phyloP scores from a whole-genome alignment of 2,888 invertebrate species.

The Hoplodrina ambigua region DNA sequence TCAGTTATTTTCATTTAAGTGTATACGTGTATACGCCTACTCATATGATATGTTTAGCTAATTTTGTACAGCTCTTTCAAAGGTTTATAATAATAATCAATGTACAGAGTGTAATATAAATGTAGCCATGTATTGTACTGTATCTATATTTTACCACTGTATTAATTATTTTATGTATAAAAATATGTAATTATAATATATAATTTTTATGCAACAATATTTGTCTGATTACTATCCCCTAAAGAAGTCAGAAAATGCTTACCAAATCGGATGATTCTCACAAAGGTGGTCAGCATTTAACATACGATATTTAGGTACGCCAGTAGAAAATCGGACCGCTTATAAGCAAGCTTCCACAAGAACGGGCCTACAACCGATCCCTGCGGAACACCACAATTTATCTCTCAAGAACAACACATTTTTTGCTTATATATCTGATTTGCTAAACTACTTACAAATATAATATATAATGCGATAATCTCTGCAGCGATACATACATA shows the following conservation, averaged over 20 bases:
- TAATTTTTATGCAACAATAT: conserved; percentile 44
- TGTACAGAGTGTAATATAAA: conserved; percentile 63
- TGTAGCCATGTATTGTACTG: conserved; percentile 49
- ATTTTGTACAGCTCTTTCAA: conserved; percentile 33
- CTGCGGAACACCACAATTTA: background rate
- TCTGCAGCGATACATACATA: too few species aligned
- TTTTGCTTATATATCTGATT: background rate
- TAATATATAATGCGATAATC: too few species aligned
- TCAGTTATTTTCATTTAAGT: conserved; percentile 2
- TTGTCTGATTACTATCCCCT: conserved; percentile 43
- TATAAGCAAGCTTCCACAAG: background rate
- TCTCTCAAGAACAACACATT: background rate
- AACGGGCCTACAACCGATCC: background rate
- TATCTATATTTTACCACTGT: conserved; percentile 56
- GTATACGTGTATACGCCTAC: background rate
- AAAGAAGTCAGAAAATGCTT: background rate
- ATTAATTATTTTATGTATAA: conserved; percentile 53
- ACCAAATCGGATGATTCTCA: too few species aligned
- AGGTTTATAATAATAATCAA: conserved; percentile 43
- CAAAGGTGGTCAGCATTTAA: background rate
- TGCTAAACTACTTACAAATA: too few species aligned
- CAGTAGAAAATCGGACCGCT: background rate
- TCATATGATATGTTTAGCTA: conserved; percentile 5
- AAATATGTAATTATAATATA: conserved; percentile 56
- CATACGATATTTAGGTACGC: background rate